Base-by-base conservation (phyloP, 2,797 vertebrate species). In the Ceryle rudis region DNA sequence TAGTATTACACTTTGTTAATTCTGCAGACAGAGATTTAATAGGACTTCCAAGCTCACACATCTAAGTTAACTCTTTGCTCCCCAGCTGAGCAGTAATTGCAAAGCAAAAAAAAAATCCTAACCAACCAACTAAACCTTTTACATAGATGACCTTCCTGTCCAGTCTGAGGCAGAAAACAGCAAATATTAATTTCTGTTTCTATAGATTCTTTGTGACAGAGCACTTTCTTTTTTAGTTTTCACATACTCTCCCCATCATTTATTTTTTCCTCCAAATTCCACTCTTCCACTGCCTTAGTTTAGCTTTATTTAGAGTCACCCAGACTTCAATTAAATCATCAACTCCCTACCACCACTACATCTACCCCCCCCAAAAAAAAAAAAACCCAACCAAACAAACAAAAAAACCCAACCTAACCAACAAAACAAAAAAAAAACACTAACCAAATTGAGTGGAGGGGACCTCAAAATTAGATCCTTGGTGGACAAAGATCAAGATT, bases 1-100 rank as follows among this genome's bases (percentile, higher is more conserved):
- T n/a, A 78, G 69, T 67, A 96, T 96, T 95, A 97, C 81, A 89
- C 15, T 57, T 81, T 39, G n/a, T 62, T 96, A 97, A 96, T 95
- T 92, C 89, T 70, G 61, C 49, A 90, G 67, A 81, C 49, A 65
- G 71, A 80, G 37, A 11, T 91, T 95, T 93, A 92, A 72, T 69
- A 83, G 10, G 79, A 62, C 92, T 86, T 86, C 8, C 12, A 7
- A 86, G 51, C 1, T 10, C n/a, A 46, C 16, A 46, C 8, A 46
- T 77, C 82, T 51, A 80, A 61, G 5, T 73, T 86, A 93, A 96
- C 79, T 52, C 37, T 33, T 81, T 74, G 16, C 7, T 81, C 21
- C 9, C 16, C 37, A 61, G 0, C 14, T 23, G 4, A 80, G 39
- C 5, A 41, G 17, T 21, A 70, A 73, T 23, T 10, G 21, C 14